Percentiles rank a stretch among this genome's conserved stretches.
These are phyloP conservation scores for Blastobasis adustella DNA, from an alignment of 2,888 invertebrate genomes.

Conservation along the genomic window DNA sequence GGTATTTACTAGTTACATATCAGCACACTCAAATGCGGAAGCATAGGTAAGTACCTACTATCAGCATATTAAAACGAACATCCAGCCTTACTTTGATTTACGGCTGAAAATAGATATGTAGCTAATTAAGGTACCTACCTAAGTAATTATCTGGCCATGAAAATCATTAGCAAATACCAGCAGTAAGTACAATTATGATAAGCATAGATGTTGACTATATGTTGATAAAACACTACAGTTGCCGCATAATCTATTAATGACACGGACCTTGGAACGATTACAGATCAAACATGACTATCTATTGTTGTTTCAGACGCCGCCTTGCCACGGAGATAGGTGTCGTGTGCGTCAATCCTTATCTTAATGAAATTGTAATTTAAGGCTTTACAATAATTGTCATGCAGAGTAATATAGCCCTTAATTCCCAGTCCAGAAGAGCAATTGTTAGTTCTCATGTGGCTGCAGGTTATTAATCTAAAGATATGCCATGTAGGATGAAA, in stretches of 20 bases:
- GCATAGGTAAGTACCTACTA: no score
- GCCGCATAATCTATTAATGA: constrained; percentile 32
- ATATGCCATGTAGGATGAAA: no score
- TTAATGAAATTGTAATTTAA: constrained; percentile 9
- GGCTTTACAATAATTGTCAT: not conserved
- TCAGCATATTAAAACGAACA: no score
- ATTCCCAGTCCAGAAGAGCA: not conserved
- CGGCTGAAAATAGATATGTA: no score
- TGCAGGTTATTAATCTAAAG: no score
- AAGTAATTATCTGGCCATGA: not conserved
- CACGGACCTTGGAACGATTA: constrained; percentile 31
- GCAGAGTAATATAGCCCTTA: not conserved
- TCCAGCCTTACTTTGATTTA: no score
- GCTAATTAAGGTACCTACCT: not conserved
- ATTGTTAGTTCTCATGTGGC: not conserved
- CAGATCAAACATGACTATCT: constrained; percentile 38
- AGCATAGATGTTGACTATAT: constrained; percentile 4
- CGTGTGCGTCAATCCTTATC: constrained; percentile 9
- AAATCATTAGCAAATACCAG: constrained; percentile 7
- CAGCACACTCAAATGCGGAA: no score
- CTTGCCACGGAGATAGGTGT: constrained; percentile 13
- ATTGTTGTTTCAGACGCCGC: constrained; percentile 18
- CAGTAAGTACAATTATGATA: not conserved
- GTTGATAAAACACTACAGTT: constrained; percentile 12
- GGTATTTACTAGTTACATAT: no score